These are phyloP conservation scores for Cyclina sinensis DNA, from an alignment of 1,140 invertebrate genomes.

Conservation along the genomic window DNA sequence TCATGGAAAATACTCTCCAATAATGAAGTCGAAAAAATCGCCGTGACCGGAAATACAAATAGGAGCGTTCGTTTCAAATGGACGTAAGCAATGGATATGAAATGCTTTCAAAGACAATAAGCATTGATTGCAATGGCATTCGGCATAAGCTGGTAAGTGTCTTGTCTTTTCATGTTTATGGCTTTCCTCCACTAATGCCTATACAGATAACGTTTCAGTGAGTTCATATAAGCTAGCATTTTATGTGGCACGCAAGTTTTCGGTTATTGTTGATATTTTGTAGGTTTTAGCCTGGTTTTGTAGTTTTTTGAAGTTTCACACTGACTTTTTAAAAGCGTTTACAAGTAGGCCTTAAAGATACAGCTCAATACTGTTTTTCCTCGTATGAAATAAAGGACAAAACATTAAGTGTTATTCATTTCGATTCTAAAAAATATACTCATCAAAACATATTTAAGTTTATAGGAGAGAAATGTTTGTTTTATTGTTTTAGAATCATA, in stretches of 20 bases:
- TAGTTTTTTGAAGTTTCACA: no score
- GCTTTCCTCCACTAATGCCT: neutral
- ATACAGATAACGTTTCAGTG: neutral
- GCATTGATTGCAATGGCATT: neutral
- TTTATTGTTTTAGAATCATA: no score
- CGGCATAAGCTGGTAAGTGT: neutral
- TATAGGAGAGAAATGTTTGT: no score
- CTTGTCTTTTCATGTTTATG: slow-evolving; percentile 1
- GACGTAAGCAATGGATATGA: neutral
- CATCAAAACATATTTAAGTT: no score
- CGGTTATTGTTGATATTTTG: no score
- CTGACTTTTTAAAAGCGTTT: no score
- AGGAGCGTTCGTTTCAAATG: slow-evolving; percentile 34
- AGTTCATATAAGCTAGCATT: neutral
- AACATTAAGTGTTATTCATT: no score
- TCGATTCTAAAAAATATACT: no score
- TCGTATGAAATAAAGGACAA: no score
- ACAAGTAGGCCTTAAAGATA: no score
- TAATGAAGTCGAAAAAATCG: slow-evolving; percentile 42
- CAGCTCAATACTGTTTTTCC: no score
- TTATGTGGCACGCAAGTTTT: neutral
- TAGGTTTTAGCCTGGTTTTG: no score
- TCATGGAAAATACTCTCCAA: slow-evolving; percentile 27
- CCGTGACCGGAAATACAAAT: slow-evolving; percentile 49
- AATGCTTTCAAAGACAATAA: neutral